Base-by-base conservation (phyloP, 2,797 vertebrate genomes). In the Heterohyrax brucei region DNA sequence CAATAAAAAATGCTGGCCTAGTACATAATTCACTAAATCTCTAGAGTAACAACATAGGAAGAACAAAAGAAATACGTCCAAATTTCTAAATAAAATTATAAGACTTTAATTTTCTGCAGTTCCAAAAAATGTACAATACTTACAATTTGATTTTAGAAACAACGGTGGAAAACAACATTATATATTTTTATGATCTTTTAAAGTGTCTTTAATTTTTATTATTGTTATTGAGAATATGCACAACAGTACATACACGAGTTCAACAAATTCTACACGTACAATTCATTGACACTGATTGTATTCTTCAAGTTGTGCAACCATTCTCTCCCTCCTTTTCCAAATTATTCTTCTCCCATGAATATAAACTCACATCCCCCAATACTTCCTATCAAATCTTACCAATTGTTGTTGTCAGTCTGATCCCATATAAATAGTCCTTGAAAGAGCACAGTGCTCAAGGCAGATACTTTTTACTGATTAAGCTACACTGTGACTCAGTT, bases 21-120 rank as follows among this genome's bases (percentile, higher is more conserved):
- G 2, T 24, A 81, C 2, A 44, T 80, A 72, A 96, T 77, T 94
- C 33, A 50, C 19, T 85, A 61, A 61, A 46, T 86, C 78, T 87
- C 85, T 82, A 66, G 61, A 92, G 10, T 64, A 76, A 87, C 89
- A 72, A 72, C 1, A 4, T 70, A 1, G 80, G 39, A 90, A 89
- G 2, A 91, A 78, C 68, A 70, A 18, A 81, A 79, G 33, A 56
- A 56, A 89, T 62, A 79, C 59, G 3, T 66, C 0, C 78, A 91
- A 84, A 95, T 76, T 46, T 94, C 50, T 78, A 83, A 87, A 53
- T 93, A 16, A 94, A 95, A 90, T 95, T 76, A n/a, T 46, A 95
- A 93, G 21, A 66, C 64, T 83, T 66, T 91, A 86, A 86, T 0
- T 68, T 85, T 16, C 86, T 66, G 7, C 66, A 94, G 68, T 94